Evolutionary conservation across 2,888 invertebrate species (phyloP).

Genomic region (Catocala nupta): DNA sequence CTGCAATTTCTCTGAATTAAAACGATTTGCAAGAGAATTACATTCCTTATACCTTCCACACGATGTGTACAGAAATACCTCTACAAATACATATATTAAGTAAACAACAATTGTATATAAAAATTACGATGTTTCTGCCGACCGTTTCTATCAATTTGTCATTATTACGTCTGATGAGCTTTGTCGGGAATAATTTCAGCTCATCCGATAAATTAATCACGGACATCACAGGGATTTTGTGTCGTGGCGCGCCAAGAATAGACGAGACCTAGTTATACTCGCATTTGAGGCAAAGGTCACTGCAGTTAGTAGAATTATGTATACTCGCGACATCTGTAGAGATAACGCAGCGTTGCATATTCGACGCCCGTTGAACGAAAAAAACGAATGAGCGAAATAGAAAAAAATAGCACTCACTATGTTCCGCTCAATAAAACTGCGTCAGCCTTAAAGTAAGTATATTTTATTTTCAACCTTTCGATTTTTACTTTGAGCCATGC

Average conservation of each 20-base stretch:
- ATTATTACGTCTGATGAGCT: neutral
- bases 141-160: constrained; percentile 13
- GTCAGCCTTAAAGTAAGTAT: neutral
- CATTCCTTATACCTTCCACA: too few species aligned
- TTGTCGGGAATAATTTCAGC: constrained; percentile 16
- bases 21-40: too few species aligned
- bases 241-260: constrained; percentile 64
- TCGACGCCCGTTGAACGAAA: constrained; percentile 47
- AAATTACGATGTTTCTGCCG: neutral
- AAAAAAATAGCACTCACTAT: constrained; percentile 25
- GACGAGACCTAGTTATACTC: constrained; percentile 66
- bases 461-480: neutral
- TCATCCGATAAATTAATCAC: constrained; percentile 41
- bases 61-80: too few species aligned
- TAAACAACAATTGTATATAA: too few species aligned
- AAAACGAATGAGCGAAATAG: constrained; percentile 42
- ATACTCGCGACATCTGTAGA: constrained; percentile 57
- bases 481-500: neutral
- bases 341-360: constrained; percentile 68
- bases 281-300: constrained; percentile 63
- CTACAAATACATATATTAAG: too few species aligned
- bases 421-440: constrained; percentile 36
- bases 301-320: constrained; percentile 58
- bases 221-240: constrained; percentile 49
- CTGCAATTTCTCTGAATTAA: too few species aligned